These are phyloP conservation scores for Molanna angustata DNA, from an alignment of 2,888 invertebrate genomes.

Conservation along the genomic window DNA sequence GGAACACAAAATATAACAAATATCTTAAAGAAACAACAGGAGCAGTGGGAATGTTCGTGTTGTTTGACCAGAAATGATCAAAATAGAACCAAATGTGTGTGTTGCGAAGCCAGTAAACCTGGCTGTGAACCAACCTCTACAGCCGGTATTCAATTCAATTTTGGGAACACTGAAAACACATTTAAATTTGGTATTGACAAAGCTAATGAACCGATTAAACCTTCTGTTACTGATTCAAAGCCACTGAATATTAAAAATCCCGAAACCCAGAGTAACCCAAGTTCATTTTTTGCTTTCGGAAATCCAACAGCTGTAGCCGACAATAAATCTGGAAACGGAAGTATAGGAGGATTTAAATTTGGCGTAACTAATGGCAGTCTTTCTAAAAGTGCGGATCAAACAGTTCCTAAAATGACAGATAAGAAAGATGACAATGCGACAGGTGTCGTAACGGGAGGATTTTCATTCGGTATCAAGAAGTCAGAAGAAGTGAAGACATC, in stretches of 20 bases:
- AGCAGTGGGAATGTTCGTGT: constrained; percentile 59
- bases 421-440: constrained; percentile 11
- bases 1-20: constrained; percentile 22
- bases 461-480: constrained; percentile 32
- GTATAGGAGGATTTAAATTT: constrained; percentile 36
- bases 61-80: constrained; percentile 60
- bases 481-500: constrained; percentile 21
- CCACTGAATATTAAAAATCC: constrained; percentile 47
- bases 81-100: constrained; percentile 50
- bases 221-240: neutral
- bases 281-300: constrained; percentile 44
- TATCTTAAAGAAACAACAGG: constrained; percentile 36
- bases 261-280: constrained; percentile 32
- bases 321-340: constrained; percentile 9
- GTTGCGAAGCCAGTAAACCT: constrained; percentile 57
- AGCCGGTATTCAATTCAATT: constrained; percentile 29
- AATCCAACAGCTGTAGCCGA: constrained; percentile 34
- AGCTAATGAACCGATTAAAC: constrained; percentile 33
- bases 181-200: constrained; percentile 55
- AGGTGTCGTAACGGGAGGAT: constrained; percentile 7
- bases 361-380: constrained; percentile 34
- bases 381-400: neutral
- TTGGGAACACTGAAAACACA: constrained; percentile 34
- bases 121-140: constrained; percentile 37
- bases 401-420: constrained; percentile 4